Conservation (phyloP, 2,797 vertebrate species). For the Mionectes olivaceus region DNA sequence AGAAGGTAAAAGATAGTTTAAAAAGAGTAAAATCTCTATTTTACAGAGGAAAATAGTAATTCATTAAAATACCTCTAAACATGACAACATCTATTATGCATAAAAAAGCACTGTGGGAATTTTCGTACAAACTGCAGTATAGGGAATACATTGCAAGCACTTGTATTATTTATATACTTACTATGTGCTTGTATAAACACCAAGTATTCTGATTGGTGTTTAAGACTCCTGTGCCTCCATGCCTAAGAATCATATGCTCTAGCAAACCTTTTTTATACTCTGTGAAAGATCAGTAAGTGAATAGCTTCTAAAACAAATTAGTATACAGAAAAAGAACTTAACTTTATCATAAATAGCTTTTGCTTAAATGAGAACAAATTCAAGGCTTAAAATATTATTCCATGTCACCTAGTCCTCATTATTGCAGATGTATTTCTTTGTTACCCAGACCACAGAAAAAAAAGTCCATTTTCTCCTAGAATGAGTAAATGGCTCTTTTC, state of each 20-base stretch:
- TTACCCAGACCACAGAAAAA: neutral
- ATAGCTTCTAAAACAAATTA: neutral
- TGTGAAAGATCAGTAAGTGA: neutral
- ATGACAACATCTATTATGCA: neutral
- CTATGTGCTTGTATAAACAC: no score
- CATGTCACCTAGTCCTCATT: neutral
- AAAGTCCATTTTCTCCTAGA: neutral
- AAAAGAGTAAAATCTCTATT: neutral
- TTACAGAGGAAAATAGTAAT: neutral
- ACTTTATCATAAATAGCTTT: neutral
- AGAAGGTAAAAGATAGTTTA: neutral
- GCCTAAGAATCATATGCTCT: neutral
- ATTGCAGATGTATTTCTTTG: neutral
- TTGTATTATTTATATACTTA: neutral
- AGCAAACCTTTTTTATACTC: neutral
- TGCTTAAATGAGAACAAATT: neutral
- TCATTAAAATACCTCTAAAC: conserved; percentile 10
- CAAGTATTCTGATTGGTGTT: neutral
- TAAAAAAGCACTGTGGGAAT: neutral
- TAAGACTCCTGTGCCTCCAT: neutral
- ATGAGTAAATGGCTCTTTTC: neutral
- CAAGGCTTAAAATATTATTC: neutral
- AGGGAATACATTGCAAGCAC: neutral
- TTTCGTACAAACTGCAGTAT: neutral
- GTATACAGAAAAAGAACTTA: neutral